Base-by-base conservation (phyloP, 2,797 vertebrate genomes). In the Lagocephalus sceleratus region DNA sequence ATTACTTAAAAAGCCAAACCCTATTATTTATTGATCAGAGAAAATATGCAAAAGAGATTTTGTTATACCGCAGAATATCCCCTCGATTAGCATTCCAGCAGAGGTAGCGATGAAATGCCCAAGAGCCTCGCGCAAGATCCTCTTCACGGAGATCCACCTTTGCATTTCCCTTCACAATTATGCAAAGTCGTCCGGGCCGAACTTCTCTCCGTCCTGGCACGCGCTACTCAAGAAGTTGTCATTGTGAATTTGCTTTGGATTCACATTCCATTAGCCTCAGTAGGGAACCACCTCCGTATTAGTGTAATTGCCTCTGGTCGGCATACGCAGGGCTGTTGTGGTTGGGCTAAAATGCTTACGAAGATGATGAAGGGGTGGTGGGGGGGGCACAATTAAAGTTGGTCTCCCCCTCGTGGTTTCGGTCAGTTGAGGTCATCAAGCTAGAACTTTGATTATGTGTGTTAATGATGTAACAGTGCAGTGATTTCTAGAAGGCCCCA, bases 351-450 rank as follows among this genome's bases (percentile, higher is more conserved):
- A 48, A 80, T 64, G 51, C 60, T 65, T 73, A 75, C 64, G 54
- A 81, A 60, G 50, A 75, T 44, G 57, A 60, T 25, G n/a, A n/a
- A n/a, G n/a, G n/a, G n/a, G n/a, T n/a, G n/a, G n/a, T n/a, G 19
- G 32, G 41, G 20, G 58, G 48, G 47, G 39, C 20, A 51, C 76
- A 82, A 79, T 74, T 76, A 62, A 63, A 21, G 20, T 53, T 20
- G 41, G 50, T 65, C 60, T 63, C 67, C 71, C 71, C 75, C 61
- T 75, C 49, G 41, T 68, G 66, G 58, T 76, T 78, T 63, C 72
- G 75, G 78, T 73, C 56, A 80, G 79, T 85, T 87, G 79, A 85
- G 79, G 86, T 82, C 83, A 88, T 84, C 79, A 81, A 78, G 73
- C 73, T 60, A 55, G 78, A 85, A 81, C 80, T 78, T 84, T 75